Base-by-base conservation (phyloP, 64 coral and sea anemone species). In the Hydrozoanthus tunicans region DNA sequence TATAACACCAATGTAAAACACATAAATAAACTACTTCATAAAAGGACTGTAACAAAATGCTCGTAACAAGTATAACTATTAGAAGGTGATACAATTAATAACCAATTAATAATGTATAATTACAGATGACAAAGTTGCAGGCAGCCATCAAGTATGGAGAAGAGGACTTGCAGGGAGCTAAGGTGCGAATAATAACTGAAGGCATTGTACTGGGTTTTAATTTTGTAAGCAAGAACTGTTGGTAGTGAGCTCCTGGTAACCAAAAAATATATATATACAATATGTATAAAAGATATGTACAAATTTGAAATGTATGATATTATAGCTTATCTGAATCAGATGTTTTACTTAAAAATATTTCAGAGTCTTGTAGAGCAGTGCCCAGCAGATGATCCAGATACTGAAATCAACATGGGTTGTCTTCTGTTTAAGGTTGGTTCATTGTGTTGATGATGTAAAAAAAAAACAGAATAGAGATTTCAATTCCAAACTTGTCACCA, bases 281-380 rank as follows among this genome's bases (percentile, higher is more conserved):
- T 43, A 43, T 43, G 2, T 43, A 43, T 43, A 43, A 43, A 43
- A 13, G 8, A 15, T 11, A 69, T 74, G 71, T 51, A 6, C 14
- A 51, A 74, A 51, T 74, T 7, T 51, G 26, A 12, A 73, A 73
- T 26, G 3, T 74, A 3, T 74, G 71, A 20, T 20, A 20, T 20
- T 20, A 20, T 20, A 20, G 20, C 32, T 43, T 43, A 43, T 43
- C 32, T 43, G 32, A 43, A 43, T 43, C 32, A 43, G 32, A 43
- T 43, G 2, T 43, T 43, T 43, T 43, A 43, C 32, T 52, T 6
- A 59, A 9, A 26, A 75, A 72, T 81, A 1, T 91, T 78, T 81
- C 27, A 99, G 96, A 99, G 96, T 75, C 93, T 98, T 80, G 96
- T 98, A 15, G 96, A 98, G 43, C 96, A 98, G 53, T 95, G 96